These are phyloP conservation scores for Stegostoma tigrinum DNA, from an alignment of 2,113 vertebrate genomes.

Conservation along the genomic window DNA sequence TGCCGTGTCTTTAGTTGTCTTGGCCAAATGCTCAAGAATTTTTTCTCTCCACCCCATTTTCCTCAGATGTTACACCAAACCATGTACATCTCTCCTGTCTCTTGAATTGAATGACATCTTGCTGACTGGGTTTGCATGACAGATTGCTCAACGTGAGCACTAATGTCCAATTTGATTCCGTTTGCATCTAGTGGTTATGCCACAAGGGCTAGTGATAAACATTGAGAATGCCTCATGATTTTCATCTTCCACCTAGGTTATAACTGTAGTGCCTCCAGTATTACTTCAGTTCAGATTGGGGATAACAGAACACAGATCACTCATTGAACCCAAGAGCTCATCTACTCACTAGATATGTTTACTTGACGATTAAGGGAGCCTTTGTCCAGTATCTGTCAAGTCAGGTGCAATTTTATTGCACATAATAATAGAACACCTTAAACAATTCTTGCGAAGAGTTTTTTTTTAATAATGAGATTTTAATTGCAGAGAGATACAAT, in stretches of 20 bases:
- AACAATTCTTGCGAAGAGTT: neutral
- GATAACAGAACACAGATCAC: neutral
- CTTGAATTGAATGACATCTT: neutral
- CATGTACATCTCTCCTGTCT: neutral
- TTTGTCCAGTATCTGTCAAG: neutral
- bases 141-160: neutral
- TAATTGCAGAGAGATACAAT: constrained; percentile 72
- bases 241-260: neutral
- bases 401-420: neutral
- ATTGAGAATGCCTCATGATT: neutral
- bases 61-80: neutral
- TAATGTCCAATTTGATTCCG: neutral
- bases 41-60: neutral
- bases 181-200: neutral
- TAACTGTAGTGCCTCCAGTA: neutral
- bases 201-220: neutral
- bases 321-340: neutral
- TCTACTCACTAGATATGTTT: neutral
- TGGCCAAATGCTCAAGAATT: neutral
- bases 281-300: neutral
- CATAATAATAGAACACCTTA: neutral
- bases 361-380: neutral
- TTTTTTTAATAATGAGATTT: constrained; percentile 37
- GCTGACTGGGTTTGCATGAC: neutral
- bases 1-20: neutral